Evolutionary conservation across 2,113 vertebrate species (phyloP), one percentile per base, ranked within the genome.

Genomic region (Rhinichthys klamathensis): DNA sequence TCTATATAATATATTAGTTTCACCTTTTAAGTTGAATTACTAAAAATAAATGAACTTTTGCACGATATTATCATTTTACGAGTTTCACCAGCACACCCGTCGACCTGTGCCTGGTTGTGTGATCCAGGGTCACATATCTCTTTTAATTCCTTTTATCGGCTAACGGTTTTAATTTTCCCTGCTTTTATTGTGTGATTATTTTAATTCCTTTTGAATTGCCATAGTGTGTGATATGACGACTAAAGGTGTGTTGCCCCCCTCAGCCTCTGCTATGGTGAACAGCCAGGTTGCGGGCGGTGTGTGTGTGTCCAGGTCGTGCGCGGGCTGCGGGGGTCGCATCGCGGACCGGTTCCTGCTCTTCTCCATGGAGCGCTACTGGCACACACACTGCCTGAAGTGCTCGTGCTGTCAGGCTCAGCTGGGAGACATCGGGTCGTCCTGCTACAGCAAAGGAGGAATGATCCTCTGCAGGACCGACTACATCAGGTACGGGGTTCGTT

Each of bases 331-430:
- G 82, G 94, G 94, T 12, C 94, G 93, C 82, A 96, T 96, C 35
- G 87, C 94, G 0, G 95, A 96, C 90, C 95, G 95, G 72, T 96
- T 96, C 91, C 91, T 96, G 83, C 95, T 96, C 86, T 96, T 95
- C 87, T 95, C 95, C 89, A 96, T 96, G 94, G 95, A 96, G 76
- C 93, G 94, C 76, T 96, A 95, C 91, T 96, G 95, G 95, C 95
- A 96, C 92, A 95, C 92, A 0, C 94, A 92, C 82, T 96, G 95
- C 89, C 94, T 96, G 72, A 95, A 95, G 90, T 96, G 95, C 85
- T 95, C 95, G 25, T 96, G 95, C 91, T 96, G 95, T 93, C 95
- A 96, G 73, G 95, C 94, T 83, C 95, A 95, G 91, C 94, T 96
- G 90, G 95, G 95, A 1, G 95, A 96, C 89, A 94, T 96, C 30